These are phyloP conservation scores for Delphinus delphis DNA, from an alignment of 2,113 vertebrate genomes.

Conservation along the genomic window DNA sequence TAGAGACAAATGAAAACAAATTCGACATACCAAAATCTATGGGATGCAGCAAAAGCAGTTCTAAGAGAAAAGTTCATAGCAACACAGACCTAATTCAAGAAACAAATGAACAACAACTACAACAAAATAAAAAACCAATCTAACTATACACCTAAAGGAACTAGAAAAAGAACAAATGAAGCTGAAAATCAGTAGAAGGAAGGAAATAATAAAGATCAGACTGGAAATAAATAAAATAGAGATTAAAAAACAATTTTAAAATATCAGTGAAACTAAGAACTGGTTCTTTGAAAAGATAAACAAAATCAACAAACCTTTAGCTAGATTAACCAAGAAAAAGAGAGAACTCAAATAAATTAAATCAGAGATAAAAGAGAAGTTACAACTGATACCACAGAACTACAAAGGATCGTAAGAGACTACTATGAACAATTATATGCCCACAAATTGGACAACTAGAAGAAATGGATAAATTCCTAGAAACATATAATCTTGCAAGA, in stretches of 20 bases:
- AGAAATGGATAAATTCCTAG: too few relatives aligned
- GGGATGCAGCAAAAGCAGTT: too few relatives aligned
- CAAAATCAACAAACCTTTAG: not conserved
- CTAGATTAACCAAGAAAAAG: not conserved
- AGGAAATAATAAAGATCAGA: not conserved
- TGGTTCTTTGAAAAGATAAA: not conserved
- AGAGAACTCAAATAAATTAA: not conserved
- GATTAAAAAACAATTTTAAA: not conserved
- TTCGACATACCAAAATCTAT: too few relatives aligned
- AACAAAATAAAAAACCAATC: too few relatives aligned
- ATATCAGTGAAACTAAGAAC: not conserved
- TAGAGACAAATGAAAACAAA: too few relatives aligned
- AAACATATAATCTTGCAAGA: too few relatives aligned
- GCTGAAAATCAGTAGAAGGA: not conserved
- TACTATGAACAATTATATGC: not conserved
- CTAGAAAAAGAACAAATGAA: not conserved
- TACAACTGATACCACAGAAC: not conserved
- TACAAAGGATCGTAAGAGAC: not conserved
- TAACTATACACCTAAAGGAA: too few relatives aligned
- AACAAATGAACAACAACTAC: too few relatives aligned
- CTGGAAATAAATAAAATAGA: not conserved
- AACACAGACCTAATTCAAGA: too few relatives aligned
- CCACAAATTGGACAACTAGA: not conserved
- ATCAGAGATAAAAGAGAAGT: not conserved
- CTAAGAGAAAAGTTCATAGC: too few relatives aligned